Evolutionary conservation across 2,888 invertebrate species (phyloP).

Genomic region (Acanthosepion pharaonis): DNA sequence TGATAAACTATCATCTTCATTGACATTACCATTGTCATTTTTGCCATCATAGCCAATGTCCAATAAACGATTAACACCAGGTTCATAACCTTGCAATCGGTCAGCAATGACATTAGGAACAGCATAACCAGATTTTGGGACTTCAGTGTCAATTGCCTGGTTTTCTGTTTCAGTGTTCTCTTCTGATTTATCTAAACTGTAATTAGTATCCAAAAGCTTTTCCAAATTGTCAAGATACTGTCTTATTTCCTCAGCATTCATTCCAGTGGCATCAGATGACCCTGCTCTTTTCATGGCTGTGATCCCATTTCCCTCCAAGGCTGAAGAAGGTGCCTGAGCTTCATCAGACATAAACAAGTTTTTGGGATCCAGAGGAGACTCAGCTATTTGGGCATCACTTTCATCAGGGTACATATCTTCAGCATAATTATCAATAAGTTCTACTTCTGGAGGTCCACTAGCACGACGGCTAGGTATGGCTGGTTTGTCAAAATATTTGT

Average conservation of each 20-base stretch:
- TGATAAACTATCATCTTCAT: neutral
- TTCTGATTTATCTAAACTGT: neutral
- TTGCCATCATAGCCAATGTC: neutral
- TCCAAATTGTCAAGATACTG: constrained; percentile 46
- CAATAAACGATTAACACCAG: neutral
- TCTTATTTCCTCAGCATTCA: constrained; percentile 35
- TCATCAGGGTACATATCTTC: neutral
- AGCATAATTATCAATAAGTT: neutral
- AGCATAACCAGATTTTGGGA: neutral
- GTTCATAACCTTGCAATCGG: neutral
- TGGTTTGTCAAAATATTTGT: constrained; percentile 63
- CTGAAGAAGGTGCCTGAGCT: neutral
- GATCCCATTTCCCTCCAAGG: neutral
- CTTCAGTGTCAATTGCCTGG: neutral
- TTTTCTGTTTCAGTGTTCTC: neutral
- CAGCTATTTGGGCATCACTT: neutral
- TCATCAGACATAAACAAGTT: neutral
- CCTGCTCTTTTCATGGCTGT: neutral
- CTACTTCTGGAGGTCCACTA: neutral
- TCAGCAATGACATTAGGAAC: neutral
- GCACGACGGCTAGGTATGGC: constrained; percentile 36
- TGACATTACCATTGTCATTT: neutral
- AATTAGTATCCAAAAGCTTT: constrained; percentile 25
- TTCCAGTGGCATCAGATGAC: neutral
- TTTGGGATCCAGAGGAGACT: neutral